Evolutionary conservation across 2,888 invertebrate species (phyloP).

Genomic region (Hyposoter didymator): DNA sequence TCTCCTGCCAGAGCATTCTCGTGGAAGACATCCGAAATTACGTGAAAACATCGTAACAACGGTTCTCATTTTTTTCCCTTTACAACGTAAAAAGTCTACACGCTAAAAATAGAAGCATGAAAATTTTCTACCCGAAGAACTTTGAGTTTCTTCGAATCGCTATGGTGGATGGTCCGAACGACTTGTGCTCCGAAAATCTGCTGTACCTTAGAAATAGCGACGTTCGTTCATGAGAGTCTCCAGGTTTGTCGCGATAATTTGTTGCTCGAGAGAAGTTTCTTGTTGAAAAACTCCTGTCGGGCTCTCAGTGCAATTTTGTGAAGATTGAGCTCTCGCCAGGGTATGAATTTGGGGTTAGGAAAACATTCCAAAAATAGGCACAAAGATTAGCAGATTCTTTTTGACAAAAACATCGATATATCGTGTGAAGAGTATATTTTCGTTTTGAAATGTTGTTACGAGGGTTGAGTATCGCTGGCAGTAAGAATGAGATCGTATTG

Average conservation of each 20-base stretch:
- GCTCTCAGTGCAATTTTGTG: not conserved
- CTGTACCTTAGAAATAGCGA: not conserved
- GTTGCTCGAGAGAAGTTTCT: not conserved
- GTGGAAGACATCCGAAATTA: slow-evolving; percentile 74
- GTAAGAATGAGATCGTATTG: slow-evolving; percentile 80
- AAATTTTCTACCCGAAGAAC: not conserved
- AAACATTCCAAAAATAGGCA: not conserved
- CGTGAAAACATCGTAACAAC: slow-evolving; percentile 75
- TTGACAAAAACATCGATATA: not conserved
- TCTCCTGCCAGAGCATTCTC: slow-evolving; percentile 76
- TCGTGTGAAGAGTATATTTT: not conserved
- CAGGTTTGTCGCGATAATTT: not conserved
- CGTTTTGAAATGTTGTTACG: slow-evolving; percentile 22
- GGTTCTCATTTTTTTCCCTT: slow-evolving; percentile 74
- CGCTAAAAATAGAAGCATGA: not conserved
- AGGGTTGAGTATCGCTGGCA: slow-evolving; percentile 80
- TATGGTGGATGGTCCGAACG: not conserved
- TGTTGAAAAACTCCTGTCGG: no score
- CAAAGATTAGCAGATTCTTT: not conserved
- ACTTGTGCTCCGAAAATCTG: no score
- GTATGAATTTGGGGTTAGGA: not conserved
- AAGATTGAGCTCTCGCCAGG: not conserved
- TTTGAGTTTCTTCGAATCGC: not conserved
- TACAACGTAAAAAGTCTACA: not conserved
- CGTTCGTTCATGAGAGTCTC: not conserved